phyloP scores from a whole-genome alignment of 2,113 vertebrate species.

The Uria lomvia region DNA sequence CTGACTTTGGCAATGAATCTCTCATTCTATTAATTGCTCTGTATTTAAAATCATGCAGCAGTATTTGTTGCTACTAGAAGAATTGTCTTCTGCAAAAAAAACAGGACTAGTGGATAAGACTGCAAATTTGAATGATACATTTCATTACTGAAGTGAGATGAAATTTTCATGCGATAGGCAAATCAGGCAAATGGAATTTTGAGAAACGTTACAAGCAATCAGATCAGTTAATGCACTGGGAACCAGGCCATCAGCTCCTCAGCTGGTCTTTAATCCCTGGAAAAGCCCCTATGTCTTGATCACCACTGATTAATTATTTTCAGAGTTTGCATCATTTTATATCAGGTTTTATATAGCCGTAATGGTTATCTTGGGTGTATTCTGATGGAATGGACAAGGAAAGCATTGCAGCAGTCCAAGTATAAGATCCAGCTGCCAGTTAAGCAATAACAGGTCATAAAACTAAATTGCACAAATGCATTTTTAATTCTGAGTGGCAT shows the following conservation, averaged over 20 bases:
- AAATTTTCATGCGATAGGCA: not conserved
- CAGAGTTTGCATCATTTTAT: constrained; percentile 47
- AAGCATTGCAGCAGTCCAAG: constrained; percentile 7
- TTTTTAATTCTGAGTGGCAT: constrained; percentile 61
- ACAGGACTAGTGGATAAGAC: not conserved
- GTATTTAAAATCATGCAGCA: not conserved
- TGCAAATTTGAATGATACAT: not conserved
- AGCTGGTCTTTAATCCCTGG: not conserved
- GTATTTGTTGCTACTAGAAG: not conserved
- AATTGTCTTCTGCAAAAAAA: not conserved
- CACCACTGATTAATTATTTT: constrained; percentile 52
- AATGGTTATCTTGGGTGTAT: constrained; percentile 38
- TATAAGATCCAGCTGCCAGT: constrained; percentile 49
- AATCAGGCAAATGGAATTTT: constrained; percentile 20
- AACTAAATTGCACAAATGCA: constrained; percentile 56
- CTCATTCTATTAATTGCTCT: not conserved
- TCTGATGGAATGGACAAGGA: not conserved
- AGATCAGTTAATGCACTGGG: constrained; percentile 41
- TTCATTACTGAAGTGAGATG: constrained; percentile 8
- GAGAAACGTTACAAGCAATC: constrained; percentile 19
- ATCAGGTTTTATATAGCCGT: constrained; percentile 8
- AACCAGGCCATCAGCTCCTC: constrained; percentile 21
- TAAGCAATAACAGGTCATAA: constrained; percentile 62
- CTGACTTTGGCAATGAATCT: not conserved
- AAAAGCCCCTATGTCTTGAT: constrained; percentile 48